phyloP scores from a whole-genome alignment of 2,113 vertebrate genomes.

The Polyodon spathula region DNA sequence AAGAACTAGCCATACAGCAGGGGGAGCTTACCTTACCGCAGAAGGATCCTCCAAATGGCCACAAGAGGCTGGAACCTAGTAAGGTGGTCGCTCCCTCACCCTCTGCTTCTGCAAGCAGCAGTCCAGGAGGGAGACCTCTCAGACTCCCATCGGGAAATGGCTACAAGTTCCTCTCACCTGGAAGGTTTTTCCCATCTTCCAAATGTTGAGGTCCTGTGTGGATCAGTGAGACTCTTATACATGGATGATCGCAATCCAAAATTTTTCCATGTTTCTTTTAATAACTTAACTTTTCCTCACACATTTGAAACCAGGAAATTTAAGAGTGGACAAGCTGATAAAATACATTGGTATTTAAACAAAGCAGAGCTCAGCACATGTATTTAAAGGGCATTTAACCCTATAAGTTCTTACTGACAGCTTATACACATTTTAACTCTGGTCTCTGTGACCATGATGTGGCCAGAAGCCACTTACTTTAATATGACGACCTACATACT shows the following conservation, averaged over 20 bases:
- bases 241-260: too few relatives aligned
- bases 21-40: slow-evolving; percentile 37
- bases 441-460: too few relatives aligned
- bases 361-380: too few relatives aligned
- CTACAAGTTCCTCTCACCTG: slow-evolving; percentile 85
- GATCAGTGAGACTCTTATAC: too few relatives aligned
- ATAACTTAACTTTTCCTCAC: not conserved
- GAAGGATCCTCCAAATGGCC: slow-evolving; percentile 74
- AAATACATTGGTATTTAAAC: too few relatives aligned
- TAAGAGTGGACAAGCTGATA: not conserved
- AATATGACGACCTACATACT: slow-evolving; percentile 49
- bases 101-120: slow-evolving; percentile 48
- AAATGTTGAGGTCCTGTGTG: slow-evolving; percentile 71
- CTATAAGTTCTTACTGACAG: too few relatives aligned
- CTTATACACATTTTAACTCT: too few relatives aligned
- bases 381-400: too few relatives aligned
- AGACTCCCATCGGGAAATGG: slow-evolving; percentile 80
- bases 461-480: slow-evolving; percentile 13
- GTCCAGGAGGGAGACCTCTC: slow-evolving; percentile 57
- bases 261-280: too few relatives aligned
- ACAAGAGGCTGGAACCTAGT: slow-evolving; percentile 57
- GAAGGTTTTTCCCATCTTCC: slow-evolving; percentile 90
- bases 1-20: slow-evolving; percentile 66
- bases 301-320: not conserved
- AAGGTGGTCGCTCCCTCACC: slow-evolving; percentile 52